Percentiles rank a stretch among this genome's conserved stretches.
phyloP scores from a whole-genome alignment of 2,888 invertebrate genomes.

The Caenorhabditis sp. region DNA sequence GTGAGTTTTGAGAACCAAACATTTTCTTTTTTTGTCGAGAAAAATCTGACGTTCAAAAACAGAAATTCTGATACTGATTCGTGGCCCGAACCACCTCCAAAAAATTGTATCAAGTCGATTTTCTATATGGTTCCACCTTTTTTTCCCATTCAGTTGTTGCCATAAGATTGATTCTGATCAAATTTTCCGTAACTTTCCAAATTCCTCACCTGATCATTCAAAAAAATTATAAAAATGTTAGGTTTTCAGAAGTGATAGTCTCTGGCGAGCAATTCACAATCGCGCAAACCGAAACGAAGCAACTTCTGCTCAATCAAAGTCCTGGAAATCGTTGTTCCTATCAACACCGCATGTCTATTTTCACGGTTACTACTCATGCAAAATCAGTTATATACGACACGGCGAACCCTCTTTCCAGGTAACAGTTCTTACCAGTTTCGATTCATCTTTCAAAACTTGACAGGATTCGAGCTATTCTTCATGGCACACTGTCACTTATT shows the following conservation, averaged over 20 bases:
- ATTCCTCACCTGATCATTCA: too few relatives aligned
- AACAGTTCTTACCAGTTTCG: not conserved
- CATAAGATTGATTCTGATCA: too few relatives aligned
- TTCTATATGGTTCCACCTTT: too few relatives aligned
- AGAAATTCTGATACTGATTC: too few relatives aligned
- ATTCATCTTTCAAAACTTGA: not conserved
- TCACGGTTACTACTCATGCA: not conserved
- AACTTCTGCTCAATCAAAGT: not conserved
- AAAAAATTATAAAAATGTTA: too few relatives aligned
- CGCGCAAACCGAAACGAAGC: not conserved
- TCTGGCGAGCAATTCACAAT: not conserved
- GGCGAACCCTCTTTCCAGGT: slow-evolving; percentile 3
- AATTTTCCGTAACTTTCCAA: too few relatives aligned
- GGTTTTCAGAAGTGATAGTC: not conserved
- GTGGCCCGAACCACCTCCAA: too few relatives aligned
- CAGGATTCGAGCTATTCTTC: not conserved
- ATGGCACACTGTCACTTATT: slow-evolving; percentile 1
- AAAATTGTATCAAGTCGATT: too few relatives aligned
- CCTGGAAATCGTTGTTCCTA: not conserved
- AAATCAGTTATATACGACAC: slow-evolving; percentile 5
- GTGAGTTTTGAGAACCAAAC: not conserved
- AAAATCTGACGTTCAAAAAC: not conserved
- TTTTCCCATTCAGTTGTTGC: too few relatives aligned
- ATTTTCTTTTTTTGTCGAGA: not conserved
- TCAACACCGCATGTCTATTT: slow-evolving; percentile 5